Conservation (phyloP, 2,797 vertebrate species). For the Aratinga solstitialis region DNA sequence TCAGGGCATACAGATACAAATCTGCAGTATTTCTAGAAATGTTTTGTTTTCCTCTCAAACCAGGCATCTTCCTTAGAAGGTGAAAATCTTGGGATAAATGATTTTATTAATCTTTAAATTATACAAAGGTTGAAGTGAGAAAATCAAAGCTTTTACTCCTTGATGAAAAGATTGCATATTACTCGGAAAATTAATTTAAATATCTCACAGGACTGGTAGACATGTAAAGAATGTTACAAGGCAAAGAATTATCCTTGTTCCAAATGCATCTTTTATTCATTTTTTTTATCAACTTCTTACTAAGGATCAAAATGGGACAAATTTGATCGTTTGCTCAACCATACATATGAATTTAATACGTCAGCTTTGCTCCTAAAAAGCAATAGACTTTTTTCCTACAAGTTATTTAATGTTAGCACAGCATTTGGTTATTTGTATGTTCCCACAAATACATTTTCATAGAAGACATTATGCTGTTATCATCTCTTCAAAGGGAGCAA, state of each 20-base stretch:
- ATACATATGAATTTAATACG: background rate
- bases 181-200: background rate
- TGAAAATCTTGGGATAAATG: background rate
- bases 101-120: background rate
- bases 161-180: background rate
- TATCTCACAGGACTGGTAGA: background rate
- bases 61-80: background rate
- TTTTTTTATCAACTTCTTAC: background rate
- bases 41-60: background rate
- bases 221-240: background rate
- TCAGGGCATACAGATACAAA: background rate
- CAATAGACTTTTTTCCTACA: background rate
- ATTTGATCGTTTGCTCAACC: background rate
- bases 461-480: conserved; percentile 1
- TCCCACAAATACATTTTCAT: conserved; percentile 10
- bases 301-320: background rate
- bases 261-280: background rate
- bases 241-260: background rate
- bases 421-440: conserved; percentile 1
- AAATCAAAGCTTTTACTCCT: background rate
- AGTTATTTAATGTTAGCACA: conserved; percentile 29
- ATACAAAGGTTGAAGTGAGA: background rate
- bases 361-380: background rate
- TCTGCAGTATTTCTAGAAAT: background rate
- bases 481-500: conserved; percentile 19